A percentile compares a stretch with the other conserved stretches of the same genome.
Evolutionary conservation across 2,113 vertebrate species (phyloP).

Genomic region (Petromus typicus): DNA sequence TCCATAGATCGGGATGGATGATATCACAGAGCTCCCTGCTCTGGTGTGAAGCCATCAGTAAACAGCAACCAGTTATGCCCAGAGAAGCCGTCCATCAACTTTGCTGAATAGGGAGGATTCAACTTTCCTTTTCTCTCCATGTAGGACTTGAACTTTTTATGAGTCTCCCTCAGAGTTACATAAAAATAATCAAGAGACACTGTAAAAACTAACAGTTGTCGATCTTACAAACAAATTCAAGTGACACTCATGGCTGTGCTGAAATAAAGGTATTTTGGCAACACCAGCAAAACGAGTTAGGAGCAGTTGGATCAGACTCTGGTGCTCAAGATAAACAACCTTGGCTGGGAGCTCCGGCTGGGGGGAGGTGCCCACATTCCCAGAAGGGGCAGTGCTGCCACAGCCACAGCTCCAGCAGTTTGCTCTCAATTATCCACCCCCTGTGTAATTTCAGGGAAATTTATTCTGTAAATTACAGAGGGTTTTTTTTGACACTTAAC

Average conservation of each 20-base stretch:
- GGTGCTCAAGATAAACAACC: not conserved
- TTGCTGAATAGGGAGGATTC: not conserved
- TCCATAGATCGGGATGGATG: constrained; percentile 71
- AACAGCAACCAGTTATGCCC: not conserved
- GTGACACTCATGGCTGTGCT: not conserved
- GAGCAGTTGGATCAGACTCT: not conserved
- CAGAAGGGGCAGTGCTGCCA: not conserved
- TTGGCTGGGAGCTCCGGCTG: not conserved
- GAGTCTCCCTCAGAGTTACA: not conserved
- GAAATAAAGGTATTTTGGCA: not conserved
- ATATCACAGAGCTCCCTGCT: constrained; percentile 59
- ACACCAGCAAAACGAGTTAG: not conserved
- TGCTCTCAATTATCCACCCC: constrained; percentile 56
- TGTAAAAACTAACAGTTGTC: not conserved
- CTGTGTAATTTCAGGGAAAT: constrained; percentile 69
- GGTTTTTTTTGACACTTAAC: constrained; percentile 66
- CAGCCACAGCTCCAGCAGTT: not conserved
- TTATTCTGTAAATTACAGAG: constrained; percentile 65
- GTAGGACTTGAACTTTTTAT: not conserved
- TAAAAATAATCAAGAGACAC: not conserved
- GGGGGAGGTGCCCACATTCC: constrained; percentile 32
- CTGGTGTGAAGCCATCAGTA: constrained; percentile 67
- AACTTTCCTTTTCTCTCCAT: not conserved
- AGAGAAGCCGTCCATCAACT: not conserved
- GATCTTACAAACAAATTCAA: not conserved